Percentiles rank a stretch among this genome's conserved stretches.
Conservation (phyloP, 2,797 vertebrate genomes). For the Molossus alvarezi region DNA sequence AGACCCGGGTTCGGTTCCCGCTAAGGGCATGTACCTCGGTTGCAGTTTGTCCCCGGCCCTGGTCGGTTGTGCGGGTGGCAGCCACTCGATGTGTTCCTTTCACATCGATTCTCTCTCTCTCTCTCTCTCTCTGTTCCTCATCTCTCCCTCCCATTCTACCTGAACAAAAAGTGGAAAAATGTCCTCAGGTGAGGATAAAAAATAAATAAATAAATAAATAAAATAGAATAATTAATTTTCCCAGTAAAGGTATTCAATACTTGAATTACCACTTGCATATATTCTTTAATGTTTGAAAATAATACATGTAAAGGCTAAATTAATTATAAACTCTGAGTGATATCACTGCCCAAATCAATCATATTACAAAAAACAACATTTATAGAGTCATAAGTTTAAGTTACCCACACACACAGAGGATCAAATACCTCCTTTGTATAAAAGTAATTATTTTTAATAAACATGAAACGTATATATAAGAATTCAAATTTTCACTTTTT, state of each 20-base stretch:
- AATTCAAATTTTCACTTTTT: not conserved
- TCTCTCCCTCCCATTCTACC: too few relatives aligned
- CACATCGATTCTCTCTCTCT: too few relatives aligned
- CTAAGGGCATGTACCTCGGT: too few relatives aligned
- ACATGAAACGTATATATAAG: not conserved
- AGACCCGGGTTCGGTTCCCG: too few relatives aligned
- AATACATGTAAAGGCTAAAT: not conserved
- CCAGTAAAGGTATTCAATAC: not conserved
- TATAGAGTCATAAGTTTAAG: not conserved
- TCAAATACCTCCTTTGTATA: not conserved
- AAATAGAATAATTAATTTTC: constrained; percentile 27
- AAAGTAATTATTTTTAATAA: not conserved
- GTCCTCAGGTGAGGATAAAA: too few relatives aligned
- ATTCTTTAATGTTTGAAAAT: constrained; percentile 2
- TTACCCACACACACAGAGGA: not conserved
- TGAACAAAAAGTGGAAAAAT: too few relatives aligned
- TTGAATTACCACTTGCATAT: not conserved
- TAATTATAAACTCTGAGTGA: not conserved
- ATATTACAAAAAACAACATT: not conserved
- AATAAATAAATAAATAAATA: not conserved
- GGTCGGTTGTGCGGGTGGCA: too few relatives aligned
- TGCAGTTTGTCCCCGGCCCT: too few relatives aligned
- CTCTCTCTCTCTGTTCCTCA: too few relatives aligned
- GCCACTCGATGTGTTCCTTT: too few relatives aligned
- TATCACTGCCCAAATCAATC: not conserved